Conservation (phyloP, 2,888 invertebrate genomes). For the Phrixothrix hirtus region DNA sequence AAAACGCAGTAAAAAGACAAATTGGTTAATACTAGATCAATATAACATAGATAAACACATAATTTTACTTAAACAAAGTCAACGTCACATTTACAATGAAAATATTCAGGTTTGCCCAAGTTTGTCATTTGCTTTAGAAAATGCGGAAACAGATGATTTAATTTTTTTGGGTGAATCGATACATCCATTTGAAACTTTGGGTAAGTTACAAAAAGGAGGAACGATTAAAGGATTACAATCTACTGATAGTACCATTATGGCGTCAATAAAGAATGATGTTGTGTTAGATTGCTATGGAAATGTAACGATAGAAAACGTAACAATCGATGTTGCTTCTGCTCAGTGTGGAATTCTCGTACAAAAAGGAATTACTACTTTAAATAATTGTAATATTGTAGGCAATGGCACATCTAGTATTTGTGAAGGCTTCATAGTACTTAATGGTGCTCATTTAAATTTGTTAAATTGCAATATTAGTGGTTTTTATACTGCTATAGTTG, state of each 20-base stretch:
- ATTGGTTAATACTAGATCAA: conserved; percentile 58
- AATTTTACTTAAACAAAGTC: conserved; percentile 54
- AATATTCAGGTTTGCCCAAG: conserved; percentile 54
- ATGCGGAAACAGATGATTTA: conserved; percentile 55
- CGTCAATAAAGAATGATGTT: conserved; percentile 58
- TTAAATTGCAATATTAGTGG: conserved; percentile 2
- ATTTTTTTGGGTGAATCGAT: conserved; percentile 59
- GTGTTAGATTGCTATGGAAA: conserved; percentile 61
- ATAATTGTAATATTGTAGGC: conserved; percentile 59
- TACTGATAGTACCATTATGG: conserved; percentile 44
- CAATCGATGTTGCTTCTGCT: conserved; percentile 59
- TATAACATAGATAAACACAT: conserved; percentile 57
- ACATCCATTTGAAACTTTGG: conserved; percentile 58
- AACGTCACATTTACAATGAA: conserved; percentile 50
- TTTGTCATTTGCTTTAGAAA: conserved; percentile 54
- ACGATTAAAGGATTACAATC: conserved; percentile 43
- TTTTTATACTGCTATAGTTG: neutral
- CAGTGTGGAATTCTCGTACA: conserved; percentile 60
- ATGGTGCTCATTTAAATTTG: conserved; percentile 52
- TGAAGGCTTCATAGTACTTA: conserved; percentile 60
- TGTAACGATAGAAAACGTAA: conserved; percentile 60
- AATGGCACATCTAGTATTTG: conserved; percentile 59
- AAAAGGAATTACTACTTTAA: conserved; percentile 57
- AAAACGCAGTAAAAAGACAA: conserved; percentile 37
- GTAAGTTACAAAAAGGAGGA: conserved; percentile 60